These are phyloP conservation scores for Premnoplex brunnescens DNA, from an alignment of 2,797 vertebrate genomes.

Conservation along the genomic window DNA sequence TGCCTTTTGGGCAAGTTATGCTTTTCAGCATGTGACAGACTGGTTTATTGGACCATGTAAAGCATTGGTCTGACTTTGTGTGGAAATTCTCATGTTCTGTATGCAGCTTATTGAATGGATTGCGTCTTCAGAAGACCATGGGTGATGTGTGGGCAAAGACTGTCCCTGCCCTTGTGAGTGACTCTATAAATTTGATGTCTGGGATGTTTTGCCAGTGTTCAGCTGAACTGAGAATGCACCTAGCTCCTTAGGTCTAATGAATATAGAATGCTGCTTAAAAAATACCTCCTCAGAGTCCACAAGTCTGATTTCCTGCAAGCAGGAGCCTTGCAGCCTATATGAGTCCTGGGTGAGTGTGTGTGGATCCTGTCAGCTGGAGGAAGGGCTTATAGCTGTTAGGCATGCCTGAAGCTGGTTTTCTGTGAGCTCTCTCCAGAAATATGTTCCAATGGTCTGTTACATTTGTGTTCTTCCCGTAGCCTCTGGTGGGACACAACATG, in stretches of 20 bases:
- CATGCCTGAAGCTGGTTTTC: not conserved
- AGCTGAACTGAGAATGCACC: not conserved
- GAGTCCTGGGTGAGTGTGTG: accelerated
- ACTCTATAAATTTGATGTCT: not conserved
- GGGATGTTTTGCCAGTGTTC: not conserved
- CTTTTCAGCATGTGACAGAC: not conserved
- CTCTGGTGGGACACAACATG: constrained; percentile 80
- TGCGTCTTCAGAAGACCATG: not conserved
- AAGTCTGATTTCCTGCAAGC: not conserved
- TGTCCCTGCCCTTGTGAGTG: not conserved
- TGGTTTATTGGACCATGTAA: not conserved
- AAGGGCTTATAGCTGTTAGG: not conserved
- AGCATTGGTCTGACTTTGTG: not conserved
- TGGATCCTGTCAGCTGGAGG: not conserved
- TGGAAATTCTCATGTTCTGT: not conserved
- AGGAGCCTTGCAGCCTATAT: not conserved
- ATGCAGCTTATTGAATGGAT: not conserved
- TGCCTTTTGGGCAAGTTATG: not conserved
- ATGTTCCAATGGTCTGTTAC: not conserved
- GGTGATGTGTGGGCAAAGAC: not conserved
- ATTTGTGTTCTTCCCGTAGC: constrained; percentile 38
- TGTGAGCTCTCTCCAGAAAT: not conserved
- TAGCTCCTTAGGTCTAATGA: not conserved
- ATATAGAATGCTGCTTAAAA: not conserved
- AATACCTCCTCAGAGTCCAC: not conserved